Evolutionary conservation across 2,797 vertebrate species (phyloP).

Genomic region (Poecilia velifera): DNA sequence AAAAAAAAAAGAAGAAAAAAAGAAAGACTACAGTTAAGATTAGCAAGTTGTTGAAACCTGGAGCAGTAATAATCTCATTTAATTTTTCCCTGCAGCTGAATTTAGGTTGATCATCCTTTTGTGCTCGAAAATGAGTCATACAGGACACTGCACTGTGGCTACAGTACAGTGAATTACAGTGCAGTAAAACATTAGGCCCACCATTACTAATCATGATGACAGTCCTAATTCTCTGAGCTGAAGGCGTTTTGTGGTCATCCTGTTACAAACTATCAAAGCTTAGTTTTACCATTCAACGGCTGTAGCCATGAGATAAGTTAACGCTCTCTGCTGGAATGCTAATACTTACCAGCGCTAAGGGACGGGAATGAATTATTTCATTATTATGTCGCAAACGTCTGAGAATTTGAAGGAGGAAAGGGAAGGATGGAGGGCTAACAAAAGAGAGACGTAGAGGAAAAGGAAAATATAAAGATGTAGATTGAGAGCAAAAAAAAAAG

Average conservation of each 20-base stretch:
- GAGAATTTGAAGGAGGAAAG: constrained; percentile 52
- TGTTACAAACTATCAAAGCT: constrained; percentile 77
- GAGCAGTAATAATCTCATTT: constrained; percentile 29
- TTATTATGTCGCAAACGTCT: constrained; percentile 69
- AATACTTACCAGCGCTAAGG: constrained; percentile 63
- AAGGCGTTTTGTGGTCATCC: constrained; percentile 72
- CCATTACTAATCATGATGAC: constrained; percentile 71
- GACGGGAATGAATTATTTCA: constrained; percentile 76
- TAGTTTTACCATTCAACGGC: constrained; percentile 73
- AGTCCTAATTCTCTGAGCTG: constrained; percentile 74
- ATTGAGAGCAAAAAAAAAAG: constrained; percentile 18
- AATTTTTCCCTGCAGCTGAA: constrained; percentile 31
- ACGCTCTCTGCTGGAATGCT: constrained; percentile 71
- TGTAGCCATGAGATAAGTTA: constrained; percentile 80
- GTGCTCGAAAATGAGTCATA: constrained; percentile 41
- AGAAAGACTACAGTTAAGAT: constrained; percentile 10
- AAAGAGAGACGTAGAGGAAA: constrained; percentile 42
- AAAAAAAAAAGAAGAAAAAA: background rate
- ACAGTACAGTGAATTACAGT: constrained; percentile 56
- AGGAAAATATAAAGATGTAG: constrained; percentile 15
- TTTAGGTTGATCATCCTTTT: constrained; percentile 42
- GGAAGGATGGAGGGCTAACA: constrained; percentile 30
- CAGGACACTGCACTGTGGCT: constrained; percentile 23
- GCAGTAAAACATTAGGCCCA: constrained; percentile 67
- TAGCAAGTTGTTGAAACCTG: constrained; percentile 22